A percentile compares a stretch with the other conserved stretches of the same genome.
Conservation (phyloP, 2,888 invertebrate species). For the Galerucella nymphaeae region DNA sequence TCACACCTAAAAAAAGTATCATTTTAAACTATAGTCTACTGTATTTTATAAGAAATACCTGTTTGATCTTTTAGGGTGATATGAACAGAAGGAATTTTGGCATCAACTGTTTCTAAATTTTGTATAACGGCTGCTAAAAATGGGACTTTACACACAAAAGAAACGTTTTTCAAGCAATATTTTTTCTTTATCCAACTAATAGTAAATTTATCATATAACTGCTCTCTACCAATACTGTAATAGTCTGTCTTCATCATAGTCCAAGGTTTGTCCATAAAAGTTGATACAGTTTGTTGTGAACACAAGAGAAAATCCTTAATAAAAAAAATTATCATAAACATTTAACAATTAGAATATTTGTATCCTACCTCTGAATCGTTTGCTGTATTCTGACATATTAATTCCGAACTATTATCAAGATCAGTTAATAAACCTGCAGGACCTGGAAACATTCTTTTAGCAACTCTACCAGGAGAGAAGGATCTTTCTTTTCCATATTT, state of each 20-base stretch:
- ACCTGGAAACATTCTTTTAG: conserved; percentile 53
- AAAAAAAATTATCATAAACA: conserved; percentile 12
- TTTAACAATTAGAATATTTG: not conserved
- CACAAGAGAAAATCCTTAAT: conserved; percentile 45
- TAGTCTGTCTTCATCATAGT: conserved; percentile 52
- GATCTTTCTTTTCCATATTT: conserved; percentile 8
- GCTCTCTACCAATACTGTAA: conserved; percentile 24
- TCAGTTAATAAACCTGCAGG: conserved; percentile 53
- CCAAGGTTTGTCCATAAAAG: conserved; percentile 55
- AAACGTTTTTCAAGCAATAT: conserved; percentile 46
- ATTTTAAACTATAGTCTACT: not conserved
- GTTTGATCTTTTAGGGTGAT: conserved; percentile 56
- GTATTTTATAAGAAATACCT: conserved; percentile 45
- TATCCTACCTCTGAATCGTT: conserved; percentile 21
- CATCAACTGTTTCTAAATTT: conserved; percentile 50
- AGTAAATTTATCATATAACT: conserved; percentile 53
- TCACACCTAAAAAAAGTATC: conserved; percentile 53
- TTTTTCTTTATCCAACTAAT: conserved; percentile 57
- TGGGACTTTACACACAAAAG: conserved; percentile 55
- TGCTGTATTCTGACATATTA: conserved; percentile 29
- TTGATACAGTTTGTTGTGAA: conserved; percentile 52
- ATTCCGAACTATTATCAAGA: conserved; percentile 29
- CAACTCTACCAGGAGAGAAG: conserved; percentile 40
- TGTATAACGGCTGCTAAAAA: conserved; percentile 58
- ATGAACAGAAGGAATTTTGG: conserved; percentile 50